These are phyloP conservation scores for Bugula neritina DNA, from an alignment of 2,888 invertebrate species.

Conservation along the genomic window DNA sequence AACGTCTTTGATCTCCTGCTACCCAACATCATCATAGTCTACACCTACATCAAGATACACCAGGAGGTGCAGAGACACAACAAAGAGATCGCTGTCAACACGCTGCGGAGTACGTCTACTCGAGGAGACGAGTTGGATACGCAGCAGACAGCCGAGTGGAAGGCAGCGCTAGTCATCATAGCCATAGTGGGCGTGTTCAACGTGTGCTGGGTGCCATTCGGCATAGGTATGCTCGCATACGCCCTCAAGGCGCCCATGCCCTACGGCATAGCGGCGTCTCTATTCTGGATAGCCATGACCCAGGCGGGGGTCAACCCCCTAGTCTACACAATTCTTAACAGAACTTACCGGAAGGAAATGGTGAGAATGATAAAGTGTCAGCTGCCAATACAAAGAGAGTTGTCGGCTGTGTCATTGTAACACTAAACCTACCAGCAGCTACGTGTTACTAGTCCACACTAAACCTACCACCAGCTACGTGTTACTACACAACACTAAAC, in stretches of 20 bases:
- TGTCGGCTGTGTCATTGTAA: conserved; percentile 13
- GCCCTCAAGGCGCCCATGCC: conserved; percentile 23
- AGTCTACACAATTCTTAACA: conserved; percentile 26
- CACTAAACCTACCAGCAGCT: not conserved
- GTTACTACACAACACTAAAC: not conserved
- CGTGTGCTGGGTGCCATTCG: conserved; percentile 27
- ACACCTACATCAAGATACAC: conserved; percentile 21
- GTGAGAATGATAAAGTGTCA: conserved; percentile 26
- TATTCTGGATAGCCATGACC: conserved; percentile 26
- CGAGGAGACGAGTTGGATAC: conserved; percentile 11
- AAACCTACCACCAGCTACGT: not conserved
- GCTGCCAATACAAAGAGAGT: conserved; percentile 21
- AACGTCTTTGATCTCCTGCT: conserved; percentile 23
- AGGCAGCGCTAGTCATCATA: conserved; percentile 25
- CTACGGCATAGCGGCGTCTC: conserved; percentile 10
- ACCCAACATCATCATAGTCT: conserved; percentile 22
- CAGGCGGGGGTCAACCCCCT: conserved; percentile 22
- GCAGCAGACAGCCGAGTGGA: conserved; percentile 1
- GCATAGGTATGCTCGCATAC: conserved; percentile 10
- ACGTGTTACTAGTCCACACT: not conserved
- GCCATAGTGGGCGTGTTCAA: conserved; percentile 25
- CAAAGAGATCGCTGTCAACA: conserved; percentile 18
- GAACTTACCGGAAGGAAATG: conserved; percentile 20
- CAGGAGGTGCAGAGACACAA: conserved; percentile 24
- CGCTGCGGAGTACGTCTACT: conserved; percentile 14